Evolutionary conservation across 2,797 vertebrate species (phyloP).

Genomic region (Rhynchotus rufescens): DNA sequence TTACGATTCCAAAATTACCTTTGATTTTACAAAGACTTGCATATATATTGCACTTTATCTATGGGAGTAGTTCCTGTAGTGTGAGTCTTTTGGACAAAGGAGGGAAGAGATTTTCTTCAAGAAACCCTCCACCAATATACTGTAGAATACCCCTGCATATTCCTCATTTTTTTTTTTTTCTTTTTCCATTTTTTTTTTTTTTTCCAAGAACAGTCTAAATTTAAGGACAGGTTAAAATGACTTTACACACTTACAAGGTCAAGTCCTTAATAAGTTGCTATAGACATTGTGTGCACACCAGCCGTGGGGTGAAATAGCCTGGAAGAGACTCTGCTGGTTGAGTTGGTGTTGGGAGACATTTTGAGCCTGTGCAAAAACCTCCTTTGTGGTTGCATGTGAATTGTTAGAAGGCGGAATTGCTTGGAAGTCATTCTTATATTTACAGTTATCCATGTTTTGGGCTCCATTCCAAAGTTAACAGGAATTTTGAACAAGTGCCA

Average conservation of each 20-base stretch:
- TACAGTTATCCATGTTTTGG: neutral
- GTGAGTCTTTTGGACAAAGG: neutral
- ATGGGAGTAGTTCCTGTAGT: neutral
- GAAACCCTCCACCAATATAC: neutral
- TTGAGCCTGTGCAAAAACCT: neutral
- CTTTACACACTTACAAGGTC: conserved; percentile 42
- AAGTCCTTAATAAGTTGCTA: conserved; percentile 46
- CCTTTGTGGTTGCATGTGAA: neutral
- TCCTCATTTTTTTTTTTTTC: neutral
- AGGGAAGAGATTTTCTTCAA: neutral
- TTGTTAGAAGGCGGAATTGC: neutral
- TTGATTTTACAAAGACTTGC: neutral
- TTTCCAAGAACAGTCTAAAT: conserved; percentile 12
- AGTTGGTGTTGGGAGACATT: neutral
- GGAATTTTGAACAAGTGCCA: conserved; percentile 1
- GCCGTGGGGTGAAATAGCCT: conserved; percentile 10
- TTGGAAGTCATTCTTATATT: neutral
- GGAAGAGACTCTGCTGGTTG: neutral
- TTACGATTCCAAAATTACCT: neutral
- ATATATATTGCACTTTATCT: neutral
- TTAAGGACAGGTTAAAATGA: conserved; percentile 49
- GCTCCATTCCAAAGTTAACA: neutral
- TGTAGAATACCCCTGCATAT: neutral
- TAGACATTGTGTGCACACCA: neutral
- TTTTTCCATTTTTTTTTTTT: neutral